phyloP scores from a whole-genome alignment of 2,888 invertebrate genomes.

The Catotricha subobsoleta region DNA sequence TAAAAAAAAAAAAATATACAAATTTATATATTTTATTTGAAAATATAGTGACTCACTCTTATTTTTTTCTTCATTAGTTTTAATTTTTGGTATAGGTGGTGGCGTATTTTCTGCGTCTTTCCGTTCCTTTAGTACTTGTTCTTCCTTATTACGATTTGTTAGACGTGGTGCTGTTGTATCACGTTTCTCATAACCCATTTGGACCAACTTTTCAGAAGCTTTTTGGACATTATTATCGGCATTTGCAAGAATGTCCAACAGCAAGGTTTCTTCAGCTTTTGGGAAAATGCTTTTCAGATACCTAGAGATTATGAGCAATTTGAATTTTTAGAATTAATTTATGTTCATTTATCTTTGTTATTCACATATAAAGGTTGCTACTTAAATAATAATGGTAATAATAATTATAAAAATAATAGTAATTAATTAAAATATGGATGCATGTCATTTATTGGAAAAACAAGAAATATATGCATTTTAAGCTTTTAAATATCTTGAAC shows the following conservation, averaged over 20 bases:
- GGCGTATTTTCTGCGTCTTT: constrained; percentile 16
- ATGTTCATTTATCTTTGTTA: too few species aligned
- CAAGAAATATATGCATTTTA: too few species aligned
- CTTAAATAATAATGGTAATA: too few species aligned
- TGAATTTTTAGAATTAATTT: too few species aligned
- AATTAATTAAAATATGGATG: too few species aligned
- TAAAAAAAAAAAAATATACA: background rate
- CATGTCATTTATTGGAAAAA: too few species aligned
- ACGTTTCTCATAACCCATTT: constrained; percentile 67
- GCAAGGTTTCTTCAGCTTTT: constrained; percentile 71
- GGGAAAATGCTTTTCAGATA: constrained; percentile 84
- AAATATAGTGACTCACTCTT: constrained; percentile 32
- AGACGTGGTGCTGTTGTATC: constrained; percentile 43
- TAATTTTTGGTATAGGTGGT: constrained; percentile 40
- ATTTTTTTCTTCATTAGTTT: constrained; percentile 49
- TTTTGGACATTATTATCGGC: constrained; percentile 83
- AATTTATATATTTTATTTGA: background rate
- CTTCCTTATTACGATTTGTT: constrained; percentile 29
- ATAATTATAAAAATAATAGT: too few species aligned
- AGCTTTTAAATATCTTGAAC: too few species aligned
- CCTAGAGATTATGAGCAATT: constrained; percentile 31
- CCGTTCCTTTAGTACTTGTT: constrained; percentile 17
- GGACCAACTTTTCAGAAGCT: constrained; percentile 60
- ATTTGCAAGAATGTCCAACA: constrained; percentile 65
- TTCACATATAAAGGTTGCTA: too few species aligned